Evolutionary conservation across 2,113 vertebrate species (phyloP), one percentile per base, ranked within the genome.

Genomic region (Symphodus melops): DNA sequence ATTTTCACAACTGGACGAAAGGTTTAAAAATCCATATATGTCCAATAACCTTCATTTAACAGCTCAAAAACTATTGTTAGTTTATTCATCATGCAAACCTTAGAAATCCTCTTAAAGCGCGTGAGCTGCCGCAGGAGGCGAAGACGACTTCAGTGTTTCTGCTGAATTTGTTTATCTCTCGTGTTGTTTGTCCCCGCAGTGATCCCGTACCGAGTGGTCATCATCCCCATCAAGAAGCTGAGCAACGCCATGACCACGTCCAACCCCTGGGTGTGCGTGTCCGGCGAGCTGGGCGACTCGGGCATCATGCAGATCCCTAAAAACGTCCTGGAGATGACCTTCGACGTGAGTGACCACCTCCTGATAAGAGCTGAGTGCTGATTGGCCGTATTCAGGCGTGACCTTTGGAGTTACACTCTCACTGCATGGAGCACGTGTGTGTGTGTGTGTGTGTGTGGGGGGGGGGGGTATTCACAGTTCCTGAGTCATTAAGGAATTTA

Each of bases 201-300:
- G 95, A 98, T 99, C 84, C 96, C 97, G 0, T 99, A 98, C 65
- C 92, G 96, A 63, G 95, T 95, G 0, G 94, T 97, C 86, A 96
- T 98, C 77, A 96, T 99, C 75, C 97, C 97, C 44, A 98, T 97
- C 82, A 98, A 97, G 89, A 99, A 97, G 73, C 91, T 99, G 63
- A 97, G 97, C 90, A 98, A 97, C 37, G 86, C 95, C 11, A 96
- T 99, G 91, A 98, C 94, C n/a, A 99, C 97, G 0, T 97, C 97
- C 0, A 98, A 99, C 79, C 97, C 97, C 0, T 99, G 97, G 97
- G 94, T 99, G 62, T 97, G 97, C 69, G 96, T 98, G 2, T 97
- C 97, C 0, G 97, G 97, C 42, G 96, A 97, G 28, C 92, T 98
- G 12, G 96, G 97, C 41, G 97, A 98, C 72, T 97, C 97, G 0